Base-by-base conservation (phyloP, 35 echinoderm and acorn worm genomes). In the Anneissia japonica region DNA sequence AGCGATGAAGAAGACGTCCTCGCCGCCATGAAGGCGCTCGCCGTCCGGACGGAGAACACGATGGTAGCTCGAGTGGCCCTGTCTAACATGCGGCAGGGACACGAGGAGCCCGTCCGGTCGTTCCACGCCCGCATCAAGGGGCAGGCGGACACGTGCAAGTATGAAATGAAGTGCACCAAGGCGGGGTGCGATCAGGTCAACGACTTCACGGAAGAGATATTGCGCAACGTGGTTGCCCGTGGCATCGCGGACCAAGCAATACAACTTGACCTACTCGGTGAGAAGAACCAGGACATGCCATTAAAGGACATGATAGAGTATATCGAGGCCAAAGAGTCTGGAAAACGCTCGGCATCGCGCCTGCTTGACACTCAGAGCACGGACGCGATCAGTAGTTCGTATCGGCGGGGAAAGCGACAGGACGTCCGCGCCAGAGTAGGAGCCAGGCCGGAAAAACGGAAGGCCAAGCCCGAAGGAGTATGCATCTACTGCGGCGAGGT, bases 71-170 rank as follows among this genome's bases (percentile, higher is more conserved):
- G 84, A 21, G 77, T 87, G 3, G 32, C 83, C 12, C 73, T 87
- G 29, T 81, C 37, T 12, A 74, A 91, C 16, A 91, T 91, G 89
- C 84, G 45, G 31, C 89, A 91, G 77, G 89, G 84, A 46, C 37
- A 74, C 12, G 77, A 91, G n/a, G 89, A 87, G 76, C 84, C 89
- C 21, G 55, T 91, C 30, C 40, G 78, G 30, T 40, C 74, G 13
- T 87, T 87, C 36, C 33, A 80, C 64, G 89, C 89, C n/a, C 84
- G 83, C 83, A 80, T 82, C 77, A 72, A 74, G 14, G 84, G 84
- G 3, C 76, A 81, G 38, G 73, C 84, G 0, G 39, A 81, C 3
- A 74, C 84, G 37, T 81, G 76, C 56, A 87, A 51, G 1, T 91
- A 76, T 72, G 78, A 31, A 32, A 82, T 81, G 28, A 77, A 87